A percentile compares a stretch with the other conserved stretches of the same genome.
These are phyloP conservation scores for Rhyacophila brunnea DNA, from an alignment of 1,140 invertebrate species.

Conservation along the genomic window DNA sequence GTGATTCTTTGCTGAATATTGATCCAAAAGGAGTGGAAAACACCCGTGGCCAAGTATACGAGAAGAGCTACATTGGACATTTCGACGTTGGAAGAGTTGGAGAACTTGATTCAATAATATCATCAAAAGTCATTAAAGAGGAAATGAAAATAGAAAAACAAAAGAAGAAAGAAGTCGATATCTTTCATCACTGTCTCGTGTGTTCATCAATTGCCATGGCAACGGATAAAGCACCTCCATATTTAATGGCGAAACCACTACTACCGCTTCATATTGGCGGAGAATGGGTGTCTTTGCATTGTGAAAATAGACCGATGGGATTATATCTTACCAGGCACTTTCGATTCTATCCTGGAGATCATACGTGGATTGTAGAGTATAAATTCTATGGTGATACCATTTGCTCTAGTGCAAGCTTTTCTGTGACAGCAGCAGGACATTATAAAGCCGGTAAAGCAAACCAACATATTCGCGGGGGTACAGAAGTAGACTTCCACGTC, in stretches of 20 bases:
- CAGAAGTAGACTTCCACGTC: constrained; percentile 55
- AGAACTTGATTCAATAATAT: constrained; percentile 26
- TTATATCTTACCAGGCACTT: constrained; percentile 61
- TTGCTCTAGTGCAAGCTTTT: constrained; percentile 54
- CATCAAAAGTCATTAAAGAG: constrained; percentile 31
- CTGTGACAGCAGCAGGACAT: constrained; percentile 54
- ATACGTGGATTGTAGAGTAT: constrained; percentile 57
- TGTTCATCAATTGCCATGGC: constrained; percentile 53
- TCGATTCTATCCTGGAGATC: constrained; percentile 54
- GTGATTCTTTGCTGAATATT: constrained; percentile 29
- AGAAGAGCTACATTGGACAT: constrained; percentile 32
- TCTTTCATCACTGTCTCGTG: constrained; percentile 39
- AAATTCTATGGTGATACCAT: constrained; percentile 59
- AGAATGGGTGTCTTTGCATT: constrained; percentile 62
- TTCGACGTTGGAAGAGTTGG: constrained; percentile 30
- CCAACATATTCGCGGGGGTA: constrained; percentile 39
- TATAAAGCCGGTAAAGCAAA: constrained; percentile 41
- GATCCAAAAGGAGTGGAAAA: constrained; percentile 24
- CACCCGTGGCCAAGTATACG: constrained; percentile 10
- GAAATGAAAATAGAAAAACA: constrained; percentile 30
- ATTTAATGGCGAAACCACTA: constrained; percentile 55
- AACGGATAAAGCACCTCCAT: constrained; percentile 58
- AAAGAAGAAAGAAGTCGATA: constrained; percentile 36
- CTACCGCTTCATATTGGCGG: constrained; percentile 59
- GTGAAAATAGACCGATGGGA: constrained; percentile 63